These are phyloP conservation scores for Cetonia aurata DNA, from an alignment of 2,888 invertebrate species.

Conservation along the genomic window DNA sequence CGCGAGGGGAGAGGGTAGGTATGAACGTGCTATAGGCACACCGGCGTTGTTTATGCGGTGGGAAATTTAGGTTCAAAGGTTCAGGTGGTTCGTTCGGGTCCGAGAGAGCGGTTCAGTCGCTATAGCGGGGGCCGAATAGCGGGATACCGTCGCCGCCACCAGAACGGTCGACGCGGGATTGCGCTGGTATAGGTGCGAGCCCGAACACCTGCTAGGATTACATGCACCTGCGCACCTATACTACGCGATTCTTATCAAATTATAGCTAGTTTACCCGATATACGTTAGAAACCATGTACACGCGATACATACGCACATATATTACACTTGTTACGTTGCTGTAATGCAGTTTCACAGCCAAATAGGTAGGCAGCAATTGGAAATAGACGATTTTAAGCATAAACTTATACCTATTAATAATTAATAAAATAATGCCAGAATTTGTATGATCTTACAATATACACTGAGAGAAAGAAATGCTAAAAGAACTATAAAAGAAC, in stretches of 20 bases:
- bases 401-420: too few relatives aligned
- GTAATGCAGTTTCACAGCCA: too few relatives aligned
- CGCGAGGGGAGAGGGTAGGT: slow-evolving; percentile 1
- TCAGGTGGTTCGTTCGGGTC: slow-evolving; percentile 53
- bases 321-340: too few relatives aligned
- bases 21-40: too few relatives aligned
- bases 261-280: slow-evolving; percentile 51
- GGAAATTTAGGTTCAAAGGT: slow-evolving; percentile 55
- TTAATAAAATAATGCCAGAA: too few relatives aligned
- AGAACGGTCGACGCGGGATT: slow-evolving; percentile 11
- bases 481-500: too few relatives aligned
- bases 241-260: slow-evolving; percentile 53
- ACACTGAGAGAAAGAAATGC: too few relatives aligned
- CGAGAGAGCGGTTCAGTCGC: slow-evolving; percentile 46
- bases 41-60: slow-evolving; percentile 19
- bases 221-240: slow-evolving; percentile 56
- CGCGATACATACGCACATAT: too few relatives aligned
- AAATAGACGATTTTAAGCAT: too few relatives aligned
- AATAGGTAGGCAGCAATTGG: too few relatives aligned
- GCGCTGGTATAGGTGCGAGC: slow-evolving; percentile 52
- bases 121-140: slow-evolving; percentile 10
- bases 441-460: too few relatives aligned
- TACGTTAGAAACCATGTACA: background rate
- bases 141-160: slow-evolving; percentile 40
- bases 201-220: slow-evolving; percentile 57